Base-by-base conservation (phyloP, 2,797 vertebrate genomes). In the Poeciliopsis infans region DNA sequence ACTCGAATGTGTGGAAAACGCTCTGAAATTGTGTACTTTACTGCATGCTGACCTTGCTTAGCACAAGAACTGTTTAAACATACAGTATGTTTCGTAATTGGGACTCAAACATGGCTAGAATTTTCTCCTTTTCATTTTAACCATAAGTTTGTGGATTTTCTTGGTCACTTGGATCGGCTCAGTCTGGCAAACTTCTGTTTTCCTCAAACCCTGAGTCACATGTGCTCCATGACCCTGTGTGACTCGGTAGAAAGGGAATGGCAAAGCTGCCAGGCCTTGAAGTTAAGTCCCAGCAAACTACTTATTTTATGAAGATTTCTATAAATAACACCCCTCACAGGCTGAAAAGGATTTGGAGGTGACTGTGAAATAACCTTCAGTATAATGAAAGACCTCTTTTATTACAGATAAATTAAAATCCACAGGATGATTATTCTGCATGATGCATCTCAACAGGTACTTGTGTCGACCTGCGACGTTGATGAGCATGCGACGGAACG, bases 81-180 rank as follows among this genome's bases (percentile, higher is more conserved):
- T 64, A 31, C 31, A 31, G 31, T 31, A 20, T 4, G 16, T 36
- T 36, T 64, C 16, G 6, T 20, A 64, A 66, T 11, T 66, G 33
- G 64, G 36, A 66, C 64, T 36, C 36, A 12, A 68, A 23, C 20
- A 41, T 41, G 64, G 18, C 18, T 25, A 41, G 64, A 41, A 25
- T 11, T 41, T 68, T 16, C 31, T 61, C 31, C 4, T 68, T 12
- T 68, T 68, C 20, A 41, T 25, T 87, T 88, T 70, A 77, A 74
- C 69, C 72, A 36, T 51, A 23, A 78, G 73, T 79, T 79, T 77
- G 81, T 64, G 77, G 76, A 47, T 59, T 79, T 77, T 83, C 20
- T 39, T 28, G 77, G 41, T 46, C n/a, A 68, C 83, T 71, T 79
- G 49, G 85, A 78, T 74, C 10, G 5, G 10, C 36, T 83, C 28